A percentile compares a stretch with the other conserved stretches of the same genome.
phyloP scores from a whole-genome alignment of 1,140 invertebrate species.

The Goniozus legneri region DNA sequence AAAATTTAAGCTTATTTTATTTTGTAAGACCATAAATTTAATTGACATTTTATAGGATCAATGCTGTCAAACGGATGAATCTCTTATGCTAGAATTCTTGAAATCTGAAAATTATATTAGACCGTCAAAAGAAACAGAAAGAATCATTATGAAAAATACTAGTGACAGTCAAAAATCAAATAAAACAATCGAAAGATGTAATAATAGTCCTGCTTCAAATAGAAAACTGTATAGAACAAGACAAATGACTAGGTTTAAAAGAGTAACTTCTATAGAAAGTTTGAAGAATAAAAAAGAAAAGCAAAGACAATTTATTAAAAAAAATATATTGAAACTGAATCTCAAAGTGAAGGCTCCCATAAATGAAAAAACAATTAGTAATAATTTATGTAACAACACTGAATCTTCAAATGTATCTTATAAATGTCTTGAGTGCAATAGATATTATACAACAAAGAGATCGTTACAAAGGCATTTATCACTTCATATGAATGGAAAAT shows the following conservation, averaged over 20 bases:
- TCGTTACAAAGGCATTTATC: slow-evolving; percentile 26
- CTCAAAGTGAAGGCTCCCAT: too few relatives aligned
- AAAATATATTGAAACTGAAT: too few relatives aligned
- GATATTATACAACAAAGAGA: slow-evolving; percentile 27
- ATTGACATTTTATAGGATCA: slow-evolving; percentile 25
- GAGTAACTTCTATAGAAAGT: slow-evolving; percentile 42
- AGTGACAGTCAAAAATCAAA: background rate
- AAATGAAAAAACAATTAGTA: slow-evolving; percentile 7
- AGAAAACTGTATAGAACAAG: slow-evolving; percentile 26
- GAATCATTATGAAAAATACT: too few relatives aligned
- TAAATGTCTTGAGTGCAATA: slow-evolving; percentile 26
- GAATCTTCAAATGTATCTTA: slow-evolving; percentile 9
- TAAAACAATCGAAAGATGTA: slow-evolving; percentile 14
- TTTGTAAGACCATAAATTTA: background rate
- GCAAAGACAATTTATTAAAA: slow-evolving; percentile 42
- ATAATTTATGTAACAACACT: background rate
- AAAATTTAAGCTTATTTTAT: background rate
- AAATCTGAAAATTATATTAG: too few relatives aligned
- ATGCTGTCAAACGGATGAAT: slow-evolving; percentile 30
- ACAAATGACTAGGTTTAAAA: slow-evolving; percentile 34
- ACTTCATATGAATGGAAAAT: slow-evolving; percentile 23
- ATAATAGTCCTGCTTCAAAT: slow-evolving; percentile 15
- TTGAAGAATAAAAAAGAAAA: slow-evolving; percentile 36
- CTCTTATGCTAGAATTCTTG: too few relatives aligned
- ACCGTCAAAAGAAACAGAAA: too few relatives aligned